Evolutionary conservation across 2,797 vertebrate genomes (phyloP).

Genomic region (Poeciliopsis gracilis): DNA sequence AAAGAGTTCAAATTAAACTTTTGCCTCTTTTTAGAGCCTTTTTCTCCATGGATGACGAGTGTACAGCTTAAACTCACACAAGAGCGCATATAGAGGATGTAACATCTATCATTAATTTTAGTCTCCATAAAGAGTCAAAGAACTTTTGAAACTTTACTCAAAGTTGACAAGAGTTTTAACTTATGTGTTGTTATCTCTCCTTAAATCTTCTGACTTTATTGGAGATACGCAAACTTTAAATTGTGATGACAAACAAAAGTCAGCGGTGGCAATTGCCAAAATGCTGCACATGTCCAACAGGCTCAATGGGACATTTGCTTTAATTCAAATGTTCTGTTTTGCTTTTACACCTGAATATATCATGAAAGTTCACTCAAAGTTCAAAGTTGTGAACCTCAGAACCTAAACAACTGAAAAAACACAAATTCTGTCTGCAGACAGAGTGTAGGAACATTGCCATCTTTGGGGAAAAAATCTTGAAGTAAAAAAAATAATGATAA

Average conservation of each 20-base stretch:
- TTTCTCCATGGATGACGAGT: slow-evolving; percentile 22
- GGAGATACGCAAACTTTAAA: neutral
- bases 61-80: neutral
- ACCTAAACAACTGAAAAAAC: neutral
- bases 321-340: neutral
- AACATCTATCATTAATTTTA: slow-evolving; percentile 3
- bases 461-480: neutral
- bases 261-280: neutral
- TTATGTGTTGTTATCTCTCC: neutral
- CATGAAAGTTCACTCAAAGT: neutral
- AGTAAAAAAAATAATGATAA: neutral
- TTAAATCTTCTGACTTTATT: neutral
- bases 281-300: neutral
- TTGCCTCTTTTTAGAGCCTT: slow-evolving; percentile 16
- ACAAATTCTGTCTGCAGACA: no score
- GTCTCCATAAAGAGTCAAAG: slow-evolving; percentile 5
- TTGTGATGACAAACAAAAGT: neutral
- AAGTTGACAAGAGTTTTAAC: neutral
- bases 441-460: neutral
- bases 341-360: neutral
- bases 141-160: neutral
- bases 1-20: slow-evolving; percentile 45
- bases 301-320: neutral
- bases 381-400: neutral
- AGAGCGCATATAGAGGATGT: neutral